Percentiles rank a stretch among this genome's conserved stretches.
Evolutionary conservation across 2,113 vertebrate genomes (phyloP).

Genomic region (Corvus moneduloides): DNA sequence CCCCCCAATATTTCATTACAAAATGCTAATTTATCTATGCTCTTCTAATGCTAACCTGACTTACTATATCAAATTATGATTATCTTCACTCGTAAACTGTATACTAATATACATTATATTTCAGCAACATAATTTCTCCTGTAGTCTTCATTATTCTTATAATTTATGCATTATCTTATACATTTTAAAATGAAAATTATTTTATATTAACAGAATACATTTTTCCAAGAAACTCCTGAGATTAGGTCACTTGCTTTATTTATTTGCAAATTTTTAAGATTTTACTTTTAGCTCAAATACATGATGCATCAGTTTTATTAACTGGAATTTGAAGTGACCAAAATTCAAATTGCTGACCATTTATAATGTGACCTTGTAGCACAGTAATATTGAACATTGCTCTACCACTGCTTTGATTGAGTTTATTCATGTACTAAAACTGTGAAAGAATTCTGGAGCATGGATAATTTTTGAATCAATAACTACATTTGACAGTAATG

Average conservation of each 20-base stretch:
- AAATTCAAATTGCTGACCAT: neutral
- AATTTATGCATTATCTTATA: neutral
- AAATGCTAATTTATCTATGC: neutral
- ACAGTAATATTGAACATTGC: neutral
- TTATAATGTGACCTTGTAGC: neutral
- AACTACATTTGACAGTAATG: neutral
- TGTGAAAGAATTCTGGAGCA: neutral
- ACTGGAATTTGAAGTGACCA: neutral
- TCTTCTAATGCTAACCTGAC: neutral
- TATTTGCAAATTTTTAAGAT: neutral
- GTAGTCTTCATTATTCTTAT: neutral
- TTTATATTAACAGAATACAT: neutral
- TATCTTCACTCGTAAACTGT: neutral
- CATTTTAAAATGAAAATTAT: neutral
- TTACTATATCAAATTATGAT: neutral
- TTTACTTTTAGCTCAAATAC: neutral
- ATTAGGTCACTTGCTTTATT: neutral
- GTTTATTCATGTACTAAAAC: neutral
- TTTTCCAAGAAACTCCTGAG: neutral
- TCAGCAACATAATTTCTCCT: neutral
- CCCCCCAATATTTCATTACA: accelerated
- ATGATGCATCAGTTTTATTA: neutral
- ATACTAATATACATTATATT: neutral
- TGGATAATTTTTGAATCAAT: neutral
- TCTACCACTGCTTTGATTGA: neutral